Base-by-base conservation (phyloP, 2,888 invertebrate genomes). In the Crocallis elinguaria region DNA sequence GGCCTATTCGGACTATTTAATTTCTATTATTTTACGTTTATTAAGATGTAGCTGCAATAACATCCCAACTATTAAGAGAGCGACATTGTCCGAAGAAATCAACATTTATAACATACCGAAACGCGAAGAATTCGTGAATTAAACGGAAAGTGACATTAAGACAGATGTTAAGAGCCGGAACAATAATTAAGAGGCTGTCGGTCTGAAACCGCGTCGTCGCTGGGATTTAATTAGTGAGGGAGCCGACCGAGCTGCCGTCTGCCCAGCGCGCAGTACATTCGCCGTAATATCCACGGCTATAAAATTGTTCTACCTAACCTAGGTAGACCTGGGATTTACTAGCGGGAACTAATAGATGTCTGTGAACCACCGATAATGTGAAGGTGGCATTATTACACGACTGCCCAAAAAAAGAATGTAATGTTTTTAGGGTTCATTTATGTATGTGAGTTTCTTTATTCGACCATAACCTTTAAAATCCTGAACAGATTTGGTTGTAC, bases 151-250 rank as follows among this genome's bases (percentile, higher is more conserved):
- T 86, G 88, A 86, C 85, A 81, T 84, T 85, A 88, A 89, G 88
- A 87, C 88, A 87, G 86, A 88, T 88, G 89, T 89, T 89, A 88
- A 88, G 84, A 82, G 83, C 82, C 81, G 82, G 84, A 83, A 86
- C 87, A 88, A 89, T 89, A 90, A 89, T 89, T 88, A 90, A 89
- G 89, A 90, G 87, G 86, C 84, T 82, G 88, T 84, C 88, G 86
- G 85, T 85, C 82, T 82, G 82, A 80, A 85, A 87, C 88, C 87
- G 84, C 82, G 83, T 84, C 79, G 82, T 72, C 79, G 81, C 79
- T 81, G 83, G 85, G 88, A 90, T 91, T 90, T 90, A 91, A 91
- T 91, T 90, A 91, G 86, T 81, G 88, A 80, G 83, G 73, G 86
- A 83, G 83, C 83, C 83, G 84, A 83, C 73, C 77, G 65, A 64